Percentiles rank a stretch among this genome's conserved stretches.
Conservation (phyloP, 2,797 vertebrate genomes). For the Podarcis lilfordi region DNA sequence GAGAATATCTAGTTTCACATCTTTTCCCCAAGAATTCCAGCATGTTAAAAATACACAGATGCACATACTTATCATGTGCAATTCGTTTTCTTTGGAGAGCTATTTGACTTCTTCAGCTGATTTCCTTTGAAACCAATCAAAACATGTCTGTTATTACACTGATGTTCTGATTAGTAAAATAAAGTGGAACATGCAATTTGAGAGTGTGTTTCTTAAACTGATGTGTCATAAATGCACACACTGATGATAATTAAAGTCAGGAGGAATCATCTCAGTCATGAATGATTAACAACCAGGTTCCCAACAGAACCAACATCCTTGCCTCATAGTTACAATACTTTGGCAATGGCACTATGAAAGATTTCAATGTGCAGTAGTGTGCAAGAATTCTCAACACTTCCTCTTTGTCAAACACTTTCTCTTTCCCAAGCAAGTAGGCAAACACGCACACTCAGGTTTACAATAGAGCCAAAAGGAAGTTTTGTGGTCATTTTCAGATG, state of each 20-base stretch:
- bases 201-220: slow-evolving; percentile 4
- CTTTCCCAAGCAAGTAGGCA: background rate
- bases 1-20: background rate
- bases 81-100: slow-evolving; percentile 1
- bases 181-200: background rate
- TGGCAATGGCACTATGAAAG: background rate
- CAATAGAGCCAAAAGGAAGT: background rate
- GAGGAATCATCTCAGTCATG: background rate
- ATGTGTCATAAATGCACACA: background rate
- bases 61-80: background rate
- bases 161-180: background rate
- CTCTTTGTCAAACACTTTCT: background rate
- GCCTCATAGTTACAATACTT: background rate
- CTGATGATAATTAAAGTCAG: slow-evolving; percentile 2
- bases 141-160: background rate
- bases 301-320: background rate
- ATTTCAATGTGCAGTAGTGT: background rate
- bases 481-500: background rate
- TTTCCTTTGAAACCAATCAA: background rate
- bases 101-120: background rate
- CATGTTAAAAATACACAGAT: background rate
- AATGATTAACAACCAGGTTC: background rate
- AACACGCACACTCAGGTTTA: background rate
- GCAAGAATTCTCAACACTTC: background rate
- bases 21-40: background rate